Percentiles rank a stretch among this genome's conserved stretches.
Conservation (phyloP, 2,797 vertebrate species). For the Pseudotriccus pelzelni region DNA sequence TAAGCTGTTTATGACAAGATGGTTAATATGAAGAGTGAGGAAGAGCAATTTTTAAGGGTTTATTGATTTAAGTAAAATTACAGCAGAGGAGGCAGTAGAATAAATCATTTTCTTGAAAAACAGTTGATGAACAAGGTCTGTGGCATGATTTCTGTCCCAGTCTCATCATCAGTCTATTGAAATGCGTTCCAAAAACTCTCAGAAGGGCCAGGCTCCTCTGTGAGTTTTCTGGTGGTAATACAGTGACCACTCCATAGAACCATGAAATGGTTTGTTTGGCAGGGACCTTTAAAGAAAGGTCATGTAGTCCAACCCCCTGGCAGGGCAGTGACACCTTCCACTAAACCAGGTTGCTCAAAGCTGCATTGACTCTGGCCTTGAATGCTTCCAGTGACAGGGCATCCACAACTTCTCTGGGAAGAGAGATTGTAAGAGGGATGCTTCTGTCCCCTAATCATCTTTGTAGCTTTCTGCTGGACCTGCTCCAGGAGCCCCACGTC, state of each 20-base stretch:
- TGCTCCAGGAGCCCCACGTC: rapidly evolving
- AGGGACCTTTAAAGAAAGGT: not conserved
- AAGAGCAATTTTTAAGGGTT: not conserved
- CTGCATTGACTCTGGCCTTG: not conserved
- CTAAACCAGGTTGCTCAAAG: not conserved
- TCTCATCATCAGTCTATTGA: not conserved
- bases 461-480: not conserved
- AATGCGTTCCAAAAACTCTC: not conserved
- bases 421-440: not conserved
- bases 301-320: not conserved
- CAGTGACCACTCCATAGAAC: not conserved
- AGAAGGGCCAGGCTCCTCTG: not conserved
- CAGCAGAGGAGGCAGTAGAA: not conserved
- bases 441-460: not conserved
- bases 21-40: not conserved
- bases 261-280: not conserved
- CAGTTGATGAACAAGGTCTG: not conserved
- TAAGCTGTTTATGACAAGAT: not conserved
- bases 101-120: not conserved
- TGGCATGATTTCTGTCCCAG: not conserved
- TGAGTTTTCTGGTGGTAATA: not conserved
- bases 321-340: not conserved
- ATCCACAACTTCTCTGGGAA: not conserved
- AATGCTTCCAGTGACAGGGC: not conserved
- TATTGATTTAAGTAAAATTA: not conserved